Percentiles rank a stretch among this genome's conserved stretches.
phyloP scores from a whole-genome alignment of 2,797 vertebrate genomes.

The Gadopsis bispinosus region DNA sequence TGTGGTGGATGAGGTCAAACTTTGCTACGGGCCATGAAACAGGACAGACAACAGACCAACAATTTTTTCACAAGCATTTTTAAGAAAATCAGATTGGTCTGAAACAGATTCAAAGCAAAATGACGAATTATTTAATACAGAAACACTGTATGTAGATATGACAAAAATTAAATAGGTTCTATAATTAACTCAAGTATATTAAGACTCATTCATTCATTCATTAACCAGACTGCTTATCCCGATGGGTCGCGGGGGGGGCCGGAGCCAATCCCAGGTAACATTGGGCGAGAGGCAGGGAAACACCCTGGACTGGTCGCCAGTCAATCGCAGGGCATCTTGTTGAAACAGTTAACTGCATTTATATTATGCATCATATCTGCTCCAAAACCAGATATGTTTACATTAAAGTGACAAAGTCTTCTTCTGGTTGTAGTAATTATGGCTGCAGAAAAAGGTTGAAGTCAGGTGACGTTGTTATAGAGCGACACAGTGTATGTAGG shows the following conservation, averaged over 20 bases:
- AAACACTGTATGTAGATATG: not conserved
- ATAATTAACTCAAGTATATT: not conserved
- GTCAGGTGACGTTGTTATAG: not conserved
- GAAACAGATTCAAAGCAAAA: slow-evolving; percentile 11
- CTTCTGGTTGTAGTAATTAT: not conserved
- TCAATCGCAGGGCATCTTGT: too few species aligned
- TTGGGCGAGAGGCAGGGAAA: too few species aligned
- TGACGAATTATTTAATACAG: not conserved
- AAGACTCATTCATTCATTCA: too few species aligned
- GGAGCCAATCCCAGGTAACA: too few species aligned
- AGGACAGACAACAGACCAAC: slow-evolving; percentile 18
- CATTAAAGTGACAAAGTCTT: not conserved
- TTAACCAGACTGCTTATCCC: too few species aligned
- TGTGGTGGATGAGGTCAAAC: slow-evolving; percentile 64
- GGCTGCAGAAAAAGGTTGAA: not conserved
- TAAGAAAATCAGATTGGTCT: slow-evolving; percentile 16
- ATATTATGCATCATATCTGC: not conserved
- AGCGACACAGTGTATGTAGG: too few species aligned
- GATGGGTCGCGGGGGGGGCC: too few species aligned
- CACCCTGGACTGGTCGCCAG: too few species aligned
- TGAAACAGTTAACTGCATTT: not conserved
- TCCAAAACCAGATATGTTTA: not conserved
- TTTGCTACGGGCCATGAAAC: slow-evolving; percentile 47
- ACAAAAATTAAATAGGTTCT: not conserved
- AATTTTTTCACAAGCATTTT: not conserved